Conservation (phyloP, 2,888 invertebrate species). For the Adelphocoris suturalis region DNA sequence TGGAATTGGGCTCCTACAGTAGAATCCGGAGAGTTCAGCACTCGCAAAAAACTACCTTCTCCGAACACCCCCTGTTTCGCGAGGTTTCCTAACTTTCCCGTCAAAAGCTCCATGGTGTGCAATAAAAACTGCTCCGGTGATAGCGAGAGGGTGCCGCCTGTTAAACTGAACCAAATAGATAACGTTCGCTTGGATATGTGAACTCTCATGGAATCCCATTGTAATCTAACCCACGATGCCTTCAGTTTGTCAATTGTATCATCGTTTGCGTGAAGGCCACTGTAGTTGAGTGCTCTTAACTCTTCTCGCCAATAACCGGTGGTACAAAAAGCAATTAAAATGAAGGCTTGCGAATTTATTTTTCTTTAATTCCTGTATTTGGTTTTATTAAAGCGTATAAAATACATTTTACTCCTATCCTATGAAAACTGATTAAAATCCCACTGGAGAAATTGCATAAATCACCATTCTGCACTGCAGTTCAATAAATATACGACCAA, state of each 20-base stretch:
- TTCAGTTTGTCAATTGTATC: neutral
- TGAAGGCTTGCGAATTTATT: neutral
- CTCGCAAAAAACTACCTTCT: slow-evolving; percentile 47
- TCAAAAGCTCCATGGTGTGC: neutral
- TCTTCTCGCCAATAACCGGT: too few species aligned
- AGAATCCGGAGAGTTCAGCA: slow-evolving; percentile 14
- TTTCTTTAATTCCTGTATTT: neutral
- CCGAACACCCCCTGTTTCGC: slow-evolving; percentile 68
- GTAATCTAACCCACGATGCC: neutral
- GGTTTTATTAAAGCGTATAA: too few species aligned
- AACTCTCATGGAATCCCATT: neutral
- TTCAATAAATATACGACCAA: too few species aligned
- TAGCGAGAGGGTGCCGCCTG: neutral
- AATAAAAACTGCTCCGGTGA: neutral
- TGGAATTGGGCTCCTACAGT: slow-evolving; percentile 72
- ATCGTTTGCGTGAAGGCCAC: neutral
- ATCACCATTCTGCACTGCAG: too few species aligned
- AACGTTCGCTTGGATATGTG: neutral
- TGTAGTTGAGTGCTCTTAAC: neutral
- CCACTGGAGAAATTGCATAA: too few species aligned
- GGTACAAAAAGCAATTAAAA: neutral
- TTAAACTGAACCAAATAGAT: neutral
- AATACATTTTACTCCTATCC: too few species aligned
- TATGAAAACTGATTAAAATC: too few species aligned
- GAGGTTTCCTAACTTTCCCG: neutral